Base-by-base conservation (phyloP, 2,888 invertebrate species). In the Pyrgus malvae region DNA sequence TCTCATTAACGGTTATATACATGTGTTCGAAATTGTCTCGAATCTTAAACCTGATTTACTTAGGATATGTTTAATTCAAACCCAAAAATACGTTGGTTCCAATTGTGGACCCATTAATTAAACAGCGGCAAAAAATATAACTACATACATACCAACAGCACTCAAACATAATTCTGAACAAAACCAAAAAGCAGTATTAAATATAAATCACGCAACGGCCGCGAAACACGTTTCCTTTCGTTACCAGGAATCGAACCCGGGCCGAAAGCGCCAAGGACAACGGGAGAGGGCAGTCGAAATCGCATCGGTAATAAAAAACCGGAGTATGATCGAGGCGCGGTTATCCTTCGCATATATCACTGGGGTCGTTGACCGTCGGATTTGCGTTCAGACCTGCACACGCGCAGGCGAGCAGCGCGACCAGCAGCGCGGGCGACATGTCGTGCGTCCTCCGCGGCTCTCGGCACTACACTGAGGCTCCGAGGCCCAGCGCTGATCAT, bases 351-450 rank as follows among this genome's bases (percentile, higher is more conserved):
- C 77, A 77, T 81, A 79, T 78, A 74, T 79, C 80, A 80, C 76
- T 71, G 78, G 78, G 87, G 83, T 86, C 83, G 72, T 66, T 68
- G 87, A 79, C 85, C 87, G 78, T 67, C 40, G 49, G 49, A 72
- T 80, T 80, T 75, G 83, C 81, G 74, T 75, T 64, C 65, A 61
- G 61, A 68, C 69, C 72, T 65, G 69, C 66, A 69, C 70, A 62
- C 59, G 65, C 63, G 61, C 66, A 63, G 61, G 69, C 67, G 68
- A 71, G 56, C 59, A 68, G 58, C 51, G 57, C 63, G 63, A 63
- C 60, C 68, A 61, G 48, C 48, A 67, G 67, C 59, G 61, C 57
- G 68, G 66, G 67, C 57, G 59, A 69, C 66, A 68, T 67, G 67
- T 68, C 68, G 65, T 60, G 60, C 61, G 67, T 65, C 64, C 69